Evolutionary conservation across 1,140 invertebrate species (phyloP).

Genomic region (Babylonia areolata): DNA sequence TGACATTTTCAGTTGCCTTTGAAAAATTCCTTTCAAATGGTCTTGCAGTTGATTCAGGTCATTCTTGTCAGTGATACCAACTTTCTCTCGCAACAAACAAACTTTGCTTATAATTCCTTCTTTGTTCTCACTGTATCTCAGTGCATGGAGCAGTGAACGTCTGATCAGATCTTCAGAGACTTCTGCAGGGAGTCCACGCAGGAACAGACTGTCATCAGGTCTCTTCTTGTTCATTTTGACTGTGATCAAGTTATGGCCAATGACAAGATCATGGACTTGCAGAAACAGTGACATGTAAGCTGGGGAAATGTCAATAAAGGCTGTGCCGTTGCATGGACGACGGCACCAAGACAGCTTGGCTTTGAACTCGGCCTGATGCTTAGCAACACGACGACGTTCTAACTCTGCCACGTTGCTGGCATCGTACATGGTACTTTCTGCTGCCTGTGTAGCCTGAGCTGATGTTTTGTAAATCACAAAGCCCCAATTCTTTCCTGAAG

Average conservation of each 20-base stretch:
- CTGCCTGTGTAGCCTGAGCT: constrained; percentile 52
- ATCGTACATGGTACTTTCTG: constrained; percentile 34
- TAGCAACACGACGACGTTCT: constrained; percentile 9
- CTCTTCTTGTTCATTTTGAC: constrained; percentile 3
- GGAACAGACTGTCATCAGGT: neutral
- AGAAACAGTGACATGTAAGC: constrained; percentile 21
- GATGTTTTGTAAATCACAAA: constrained; percentile 53
- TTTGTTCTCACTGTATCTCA: neutral
- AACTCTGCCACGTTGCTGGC: constrained; percentile 23
- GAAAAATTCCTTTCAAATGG: neutral
- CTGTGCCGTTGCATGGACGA: constrained; percentile 52
- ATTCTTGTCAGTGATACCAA: neutral
- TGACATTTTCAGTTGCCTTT: neutral
- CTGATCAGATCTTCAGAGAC: constrained; percentile 6
- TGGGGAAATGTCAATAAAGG: constrained; percentile 42
- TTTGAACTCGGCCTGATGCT: constrained; percentile 47
- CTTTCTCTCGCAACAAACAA: neutral
- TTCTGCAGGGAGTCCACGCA: neutral
- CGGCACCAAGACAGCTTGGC: constrained; percentile 59
- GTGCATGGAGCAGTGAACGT: constrained; percentile 19
- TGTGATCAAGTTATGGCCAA: neutral
- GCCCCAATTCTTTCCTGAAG: constrained; percentile 49
- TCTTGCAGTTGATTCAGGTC: neutral
- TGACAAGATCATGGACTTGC: neutral
- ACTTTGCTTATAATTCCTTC: constrained; percentile 8